A percentile compares a stretch with the other conserved stretches of the same genome.
Evolutionary conservation across 2,113 vertebrate genomes (phyloP).

Genomic region (Scomber colias): DNA sequence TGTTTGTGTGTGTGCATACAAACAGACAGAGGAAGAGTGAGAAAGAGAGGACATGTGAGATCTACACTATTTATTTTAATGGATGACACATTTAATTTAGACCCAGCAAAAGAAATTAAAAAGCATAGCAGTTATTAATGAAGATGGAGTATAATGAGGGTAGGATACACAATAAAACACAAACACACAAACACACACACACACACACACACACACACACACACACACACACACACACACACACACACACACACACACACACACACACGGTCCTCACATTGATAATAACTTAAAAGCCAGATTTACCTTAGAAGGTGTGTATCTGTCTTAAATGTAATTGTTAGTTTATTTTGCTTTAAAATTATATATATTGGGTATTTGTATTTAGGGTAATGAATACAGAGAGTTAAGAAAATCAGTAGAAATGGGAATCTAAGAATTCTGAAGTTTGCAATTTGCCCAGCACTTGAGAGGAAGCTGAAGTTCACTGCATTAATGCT

Average conservation of each 20-base stretch:
- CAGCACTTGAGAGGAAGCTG: not conserved
- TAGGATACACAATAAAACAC: conserved; percentile 42
- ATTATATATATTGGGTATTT: not conserved
- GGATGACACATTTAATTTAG: conserved; percentile 80
- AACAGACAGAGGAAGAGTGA: conserved; percentile 26
- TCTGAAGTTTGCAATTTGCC: not conserved
- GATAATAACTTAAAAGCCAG: conserved; percentile 1
- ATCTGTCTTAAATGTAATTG: not conserved
- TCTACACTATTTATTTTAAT: conserved; percentile 75
- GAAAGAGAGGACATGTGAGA: conserved; percentile 56
- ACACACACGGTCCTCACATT: not conserved
- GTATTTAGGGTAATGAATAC: too few relatives aligned
- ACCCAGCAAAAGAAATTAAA: conserved; percentile 79
- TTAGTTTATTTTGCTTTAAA: not conserved
- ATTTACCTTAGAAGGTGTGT: not conserved
- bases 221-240: conserved; percentile 14
- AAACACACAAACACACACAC: too few relatives aligned
- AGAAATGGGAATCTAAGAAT: not conserved
- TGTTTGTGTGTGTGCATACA: conserved; percentile 42
- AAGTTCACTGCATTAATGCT: conserved; percentile 1
- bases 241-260: conserved; percentile 10
- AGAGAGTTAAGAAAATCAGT: not conserved
- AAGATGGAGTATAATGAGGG: conserved; percentile 73
- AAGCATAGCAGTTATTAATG: conserved; percentile 79
- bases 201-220: not conserved